Evolutionary conservation across 35 echinoderm and acorn worm genomes (phyloP).

Genomic region (Lytechinus variegatus): DNA sequence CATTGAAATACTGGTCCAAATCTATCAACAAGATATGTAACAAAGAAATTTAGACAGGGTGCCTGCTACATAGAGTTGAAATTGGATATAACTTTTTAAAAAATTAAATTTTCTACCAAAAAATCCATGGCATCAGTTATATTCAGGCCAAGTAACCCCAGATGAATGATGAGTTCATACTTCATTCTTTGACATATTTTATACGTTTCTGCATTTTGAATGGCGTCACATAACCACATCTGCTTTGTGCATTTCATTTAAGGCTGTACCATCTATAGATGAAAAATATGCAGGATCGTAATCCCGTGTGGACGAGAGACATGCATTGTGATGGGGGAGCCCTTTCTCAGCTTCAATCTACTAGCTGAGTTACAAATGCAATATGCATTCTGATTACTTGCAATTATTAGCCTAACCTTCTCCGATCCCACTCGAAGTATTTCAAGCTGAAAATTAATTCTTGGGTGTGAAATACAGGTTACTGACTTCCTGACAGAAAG

Average conservation of each 20-base stretch:
- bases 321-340: neutral
- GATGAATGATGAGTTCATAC: neutral
- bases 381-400: slow-evolving; percentile 3
- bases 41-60: neutral
- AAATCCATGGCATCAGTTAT: too few species aligned
- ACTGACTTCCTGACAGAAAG: neutral
- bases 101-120: too few species aligned
- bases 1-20: too few species aligned
- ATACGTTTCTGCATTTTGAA: neutral
- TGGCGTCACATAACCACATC: neutral
- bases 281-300: neutral
- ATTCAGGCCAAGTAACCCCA: too few species aligned
- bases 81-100: neutral
- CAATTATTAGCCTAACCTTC: slow-evolving; percentile 12
- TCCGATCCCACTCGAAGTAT: neutral
- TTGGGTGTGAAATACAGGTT: neutral
- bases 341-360: neutral
- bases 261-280: neutral
- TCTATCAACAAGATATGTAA: neutral
- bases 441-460: slow-evolving; percentile 14
- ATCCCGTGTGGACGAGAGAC: neutral
- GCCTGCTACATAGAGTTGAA: neutral
- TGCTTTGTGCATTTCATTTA: neutral
- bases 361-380: neutral
- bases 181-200: neutral